Percentiles rank a stretch among this genome's conserved stretches.
Conservation (phyloP, 2,797 vertebrate genomes). For the Melanotaenia boesemani region DNA sequence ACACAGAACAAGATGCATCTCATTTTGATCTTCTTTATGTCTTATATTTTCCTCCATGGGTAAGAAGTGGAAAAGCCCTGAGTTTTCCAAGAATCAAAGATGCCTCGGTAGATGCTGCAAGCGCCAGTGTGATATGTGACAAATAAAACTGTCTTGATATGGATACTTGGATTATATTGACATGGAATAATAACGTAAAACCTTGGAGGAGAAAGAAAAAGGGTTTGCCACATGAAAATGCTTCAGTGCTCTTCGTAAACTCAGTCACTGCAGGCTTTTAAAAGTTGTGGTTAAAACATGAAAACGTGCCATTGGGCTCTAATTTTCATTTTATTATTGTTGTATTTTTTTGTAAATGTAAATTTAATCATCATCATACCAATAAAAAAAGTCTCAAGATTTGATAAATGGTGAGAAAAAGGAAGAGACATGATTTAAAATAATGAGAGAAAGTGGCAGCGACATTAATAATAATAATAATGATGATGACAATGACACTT, state of each 20-base stretch:
- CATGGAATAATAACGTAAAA: conserved; percentile 12
- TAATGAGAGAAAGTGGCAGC: no score
- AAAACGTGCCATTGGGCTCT: background rate
- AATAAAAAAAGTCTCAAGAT: no score
- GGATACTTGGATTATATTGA: conserved; percentile 5
- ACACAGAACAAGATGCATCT: conserved; percentile 20
- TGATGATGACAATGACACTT: no score
- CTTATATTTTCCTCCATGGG: conserved; percentile 21
- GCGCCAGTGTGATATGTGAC: background rate
- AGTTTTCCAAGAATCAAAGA: conserved; percentile 18
- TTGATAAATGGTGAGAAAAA: no score
- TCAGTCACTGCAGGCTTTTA: background rate
- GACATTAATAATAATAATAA: no score
- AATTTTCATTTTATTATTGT: no score
- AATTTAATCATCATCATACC: background rate
- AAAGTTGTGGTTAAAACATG: background rate
- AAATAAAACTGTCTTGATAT: background rate
- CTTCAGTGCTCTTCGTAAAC: background rate
- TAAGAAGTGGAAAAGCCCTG: conserved; percentile 14
- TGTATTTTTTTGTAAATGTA: background rate
- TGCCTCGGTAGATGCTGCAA: conserved; percentile 16
- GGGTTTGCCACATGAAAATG: background rate
- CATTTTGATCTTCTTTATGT: conserved; percentile 28
- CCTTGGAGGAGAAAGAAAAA: background rate
- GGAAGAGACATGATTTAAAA: no score